Evolutionary conservation across 2,888 invertebrate species (phyloP).

Genomic region (Vanessa cardui): DNA sequence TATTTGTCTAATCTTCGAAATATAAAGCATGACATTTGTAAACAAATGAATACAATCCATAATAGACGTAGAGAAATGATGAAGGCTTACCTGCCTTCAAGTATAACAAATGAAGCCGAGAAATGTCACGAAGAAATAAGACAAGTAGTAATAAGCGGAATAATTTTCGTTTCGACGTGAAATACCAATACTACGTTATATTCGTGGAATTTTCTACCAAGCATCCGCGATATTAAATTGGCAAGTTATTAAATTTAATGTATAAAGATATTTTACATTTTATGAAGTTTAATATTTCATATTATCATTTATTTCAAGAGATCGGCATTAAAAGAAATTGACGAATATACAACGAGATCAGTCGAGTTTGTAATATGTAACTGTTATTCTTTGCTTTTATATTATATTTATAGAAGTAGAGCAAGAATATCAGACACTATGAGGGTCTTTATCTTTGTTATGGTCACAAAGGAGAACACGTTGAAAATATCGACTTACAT

Average conservation of each 20-base stretch:
- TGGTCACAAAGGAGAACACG: too few relatives aligned
- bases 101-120: background rate
- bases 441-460: too few relatives aligned
- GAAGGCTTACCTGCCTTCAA: too few relatives aligned
- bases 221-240: background rate
- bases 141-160: conserved; percentile 2
- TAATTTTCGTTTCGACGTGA: conserved; percentile 8
- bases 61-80: conserved; percentile 5
- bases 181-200: background rate
- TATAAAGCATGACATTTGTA: background rate
- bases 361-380: too few relatives aligned
- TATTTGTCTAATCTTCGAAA: conserved; percentile 3
- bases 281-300: background rate
- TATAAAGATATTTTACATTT: background rate
- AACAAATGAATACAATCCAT: background rate
- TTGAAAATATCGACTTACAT: too few relatives aligned
- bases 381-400: too few relatives aligned
- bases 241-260: background rate
- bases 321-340: too few relatives aligned
- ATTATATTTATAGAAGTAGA: too few relatives aligned
- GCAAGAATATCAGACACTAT: too few relatives aligned
- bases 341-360: too few relatives aligned
- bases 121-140: conserved; percentile 4
- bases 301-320: background rate
- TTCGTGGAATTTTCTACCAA: background rate